Evolutionary conservation across 37 sponge, comb jelly and placozoan genomes (phyloP).

Genomic region (Hexactinellida sp.): DNA sequence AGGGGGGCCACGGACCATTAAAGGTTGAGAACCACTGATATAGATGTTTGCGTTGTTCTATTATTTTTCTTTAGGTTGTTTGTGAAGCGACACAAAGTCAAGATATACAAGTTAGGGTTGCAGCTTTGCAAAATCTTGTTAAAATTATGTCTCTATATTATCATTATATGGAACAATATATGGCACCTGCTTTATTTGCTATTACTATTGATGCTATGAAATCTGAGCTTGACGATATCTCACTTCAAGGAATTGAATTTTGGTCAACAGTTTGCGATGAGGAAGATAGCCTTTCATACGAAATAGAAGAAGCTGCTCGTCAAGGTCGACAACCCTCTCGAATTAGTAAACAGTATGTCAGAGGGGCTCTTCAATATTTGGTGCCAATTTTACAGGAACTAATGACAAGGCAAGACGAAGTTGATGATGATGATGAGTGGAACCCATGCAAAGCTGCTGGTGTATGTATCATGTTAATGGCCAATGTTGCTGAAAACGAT

Average conservation of each 20-base stretch:
- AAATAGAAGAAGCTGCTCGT: constrained; percentile 58
- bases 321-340: constrained; percentile 36
- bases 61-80: constrained; percentile 33
- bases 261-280: constrained; percentile 99
- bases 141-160: constrained; percentile 91
- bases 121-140: constrained; percentile 85
- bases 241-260: constrained; percentile 96
- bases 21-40: no score
- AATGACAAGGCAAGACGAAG: constrained; percentile 90
- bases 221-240: constrained; percentile 47
- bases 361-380: constrained; percentile 79
- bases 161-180: constrained; percentile 93
- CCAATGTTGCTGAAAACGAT: constrained; percentile 60
- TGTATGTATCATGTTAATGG: constrained; percentile 86
- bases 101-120: constrained; percentile 54
- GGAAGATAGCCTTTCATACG: constrained; percentile 81
- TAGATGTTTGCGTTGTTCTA: no score
- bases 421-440: constrained; percentile 99
- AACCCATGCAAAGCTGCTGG: constrained; percentile 98
- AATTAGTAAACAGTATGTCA: constrained; percentile 64
- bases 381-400: constrained; percentile 55
- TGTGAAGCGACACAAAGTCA: constrained; percentile 75
- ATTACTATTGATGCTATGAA: constrained; percentile 97
- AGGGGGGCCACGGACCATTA: no score
- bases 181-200: constrained; percentile 97